Evolutionary conservation across 2,888 invertebrate species (phyloP).

Genomic region (Hedya salicella): DNA sequence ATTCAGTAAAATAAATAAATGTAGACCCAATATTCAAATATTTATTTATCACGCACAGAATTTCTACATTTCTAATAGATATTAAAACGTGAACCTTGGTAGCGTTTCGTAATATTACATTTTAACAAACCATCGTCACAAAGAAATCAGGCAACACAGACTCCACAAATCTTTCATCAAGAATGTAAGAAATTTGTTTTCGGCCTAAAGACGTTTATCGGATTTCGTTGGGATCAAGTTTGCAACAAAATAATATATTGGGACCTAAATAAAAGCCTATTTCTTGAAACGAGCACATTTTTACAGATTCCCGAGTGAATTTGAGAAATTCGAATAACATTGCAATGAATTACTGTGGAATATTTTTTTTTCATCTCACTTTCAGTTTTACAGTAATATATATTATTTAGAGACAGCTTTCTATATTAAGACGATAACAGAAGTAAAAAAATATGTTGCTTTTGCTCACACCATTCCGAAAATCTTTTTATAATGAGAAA

Average conservation of each 20-base stretch:
- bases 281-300: conserved; percentile 9
- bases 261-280: conserved; percentile 31
- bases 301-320: conserved; percentile 12
- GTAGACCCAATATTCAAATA: too few species aligned
- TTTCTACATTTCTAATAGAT: too few species aligned
- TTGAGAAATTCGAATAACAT: background rate
- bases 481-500: too few species aligned
- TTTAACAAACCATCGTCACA: conserved; percentile 2
- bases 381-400: too few species aligned
- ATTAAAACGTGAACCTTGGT: too few species aligned
- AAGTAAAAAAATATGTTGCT: too few species aligned
- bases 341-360: background rate
- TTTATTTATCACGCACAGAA: too few species aligned
- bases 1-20: too few species aligned
- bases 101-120: too few species aligned
- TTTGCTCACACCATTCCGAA: too few species aligned
- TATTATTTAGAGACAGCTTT: too few species aligned
- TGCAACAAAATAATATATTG: conserved; percentile 31
- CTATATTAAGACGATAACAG: too few species aligned
- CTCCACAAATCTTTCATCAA: conserved; percentile 21
- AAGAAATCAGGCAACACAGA: conserved; percentile 13
- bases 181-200: conserved; percentile 34
- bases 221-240: conserved; percentile 23
- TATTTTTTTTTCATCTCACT: background rate
- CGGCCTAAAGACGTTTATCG: conserved; percentile 20